These are phyloP conservation scores for Eristalinus aeneus DNA, from an alignment of 2,888 invertebrate genomes.

Conservation along the genomic window DNA sequence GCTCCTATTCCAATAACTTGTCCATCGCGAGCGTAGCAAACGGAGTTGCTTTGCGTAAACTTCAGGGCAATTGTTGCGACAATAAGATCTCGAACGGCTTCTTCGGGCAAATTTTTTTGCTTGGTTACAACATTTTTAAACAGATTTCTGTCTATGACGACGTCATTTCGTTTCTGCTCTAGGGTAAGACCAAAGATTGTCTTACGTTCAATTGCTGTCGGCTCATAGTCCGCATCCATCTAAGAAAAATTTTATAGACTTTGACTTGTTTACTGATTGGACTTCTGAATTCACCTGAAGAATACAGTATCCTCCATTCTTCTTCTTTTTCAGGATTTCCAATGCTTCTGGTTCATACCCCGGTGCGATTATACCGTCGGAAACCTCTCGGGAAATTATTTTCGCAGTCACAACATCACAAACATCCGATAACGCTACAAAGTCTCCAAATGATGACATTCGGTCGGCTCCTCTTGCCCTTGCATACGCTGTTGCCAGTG, in stretches of 20 bases:
- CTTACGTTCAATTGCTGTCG: constrained; percentile 90
- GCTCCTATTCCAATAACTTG: constrained; percentile 97
- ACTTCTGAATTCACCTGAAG: constrained; percentile 83
- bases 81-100: constrained; percentile 92
- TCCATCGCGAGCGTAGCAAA: constrained; percentile 94
- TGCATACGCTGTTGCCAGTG: constrained; percentile 95
- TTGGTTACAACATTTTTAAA: constrained; percentile 91
- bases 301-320: constrained; percentile 95
- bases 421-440: constrained; percentile 94
- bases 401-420: constrained; percentile 95
- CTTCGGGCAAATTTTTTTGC: constrained; percentile 85
- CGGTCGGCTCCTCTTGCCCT: constrained; percentile 98
- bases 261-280: not conserved
- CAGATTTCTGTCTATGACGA: constrained; percentile 87
- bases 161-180: constrained; percentile 95
- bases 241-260: constrained; percentile 76
- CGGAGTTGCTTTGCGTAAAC: constrained; percentile 99
- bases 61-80: constrained; percentile 98
- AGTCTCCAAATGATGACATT: constrained; percentile 99
- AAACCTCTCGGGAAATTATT: constrained; percentile 96
- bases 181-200: constrained; percentile 91
- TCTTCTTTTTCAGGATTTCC: constrained; percentile 94
- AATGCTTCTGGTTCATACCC: constrained; percentile 92
- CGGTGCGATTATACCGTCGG: constrained; percentile 99
- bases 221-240: constrained; percentile 94